Evolutionary conservation across 2,888 invertebrate species (phyloP).

Genomic region (Cartodere bifasciata): DNA sequence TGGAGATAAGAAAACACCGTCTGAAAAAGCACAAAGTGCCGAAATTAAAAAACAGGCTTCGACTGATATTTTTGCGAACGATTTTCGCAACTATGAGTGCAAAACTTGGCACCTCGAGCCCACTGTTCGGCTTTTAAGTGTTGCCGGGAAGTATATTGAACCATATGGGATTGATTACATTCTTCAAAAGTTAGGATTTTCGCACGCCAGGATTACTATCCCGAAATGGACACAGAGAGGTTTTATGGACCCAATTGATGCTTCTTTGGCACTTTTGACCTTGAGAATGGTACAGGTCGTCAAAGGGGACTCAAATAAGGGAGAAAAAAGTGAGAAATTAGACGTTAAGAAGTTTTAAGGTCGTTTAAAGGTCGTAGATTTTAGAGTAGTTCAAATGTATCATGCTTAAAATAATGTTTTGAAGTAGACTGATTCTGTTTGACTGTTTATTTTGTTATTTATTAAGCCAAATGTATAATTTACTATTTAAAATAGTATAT

Average conservation of each 20-base stretch:
- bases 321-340: constrained; percentile 22
- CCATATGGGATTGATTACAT: constrained; percentile 98
- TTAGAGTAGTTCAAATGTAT: too few species aligned
- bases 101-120: constrained; percentile 96
- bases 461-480: too few species aligned
- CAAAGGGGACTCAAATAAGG: constrained; percentile 28
- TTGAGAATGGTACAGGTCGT: constrained; percentile 49
- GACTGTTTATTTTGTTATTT: too few species aligned
- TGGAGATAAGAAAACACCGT: too few species aligned
- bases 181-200: constrained; percentile 92
- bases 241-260: constrained; percentile 94
- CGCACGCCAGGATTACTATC: constrained; percentile 94
- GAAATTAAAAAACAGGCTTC: constrained; percentile 1
- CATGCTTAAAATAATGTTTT: too few species aligned
- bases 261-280: constrained; percentile 71
- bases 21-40: constrained; percentile 3
- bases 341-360: too few species aligned
- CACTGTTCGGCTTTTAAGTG: constrained; percentile 56
- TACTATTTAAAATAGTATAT: too few species aligned
- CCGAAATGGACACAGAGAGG: constrained; percentile 99
- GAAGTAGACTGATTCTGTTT: too few species aligned
- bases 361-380: too few species aligned
- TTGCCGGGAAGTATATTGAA: constrained; percentile 81
- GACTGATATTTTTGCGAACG: constrained; percentile 57
- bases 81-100: constrained; percentile 84